Base-by-base conservation (phyloP, 2,797 vertebrate genomes). In the Rhynchonycteris naso region DNA sequence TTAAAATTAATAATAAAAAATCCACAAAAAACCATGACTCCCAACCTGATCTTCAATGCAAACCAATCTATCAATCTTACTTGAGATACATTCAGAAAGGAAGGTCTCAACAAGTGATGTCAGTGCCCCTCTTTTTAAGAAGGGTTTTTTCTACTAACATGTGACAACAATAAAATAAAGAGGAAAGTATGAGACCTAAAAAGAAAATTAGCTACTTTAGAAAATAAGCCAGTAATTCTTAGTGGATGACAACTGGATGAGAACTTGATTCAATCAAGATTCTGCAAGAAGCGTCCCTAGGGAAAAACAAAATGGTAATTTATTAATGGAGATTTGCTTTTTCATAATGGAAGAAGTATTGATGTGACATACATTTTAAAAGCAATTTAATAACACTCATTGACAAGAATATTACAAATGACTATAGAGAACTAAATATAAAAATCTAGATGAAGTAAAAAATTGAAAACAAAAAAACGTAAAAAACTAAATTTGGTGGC, bases 361-460 rank as follows among this genome's bases (percentile, higher is more conserved):
- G 74, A 91, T 63, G 91, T 79, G 33, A 58, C 59, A 69, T 28
- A 19, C 16, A 65, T 21, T 94, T 86, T 18, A 58, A 72, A 91
- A 86, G 19, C 43, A 79, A 38, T 83, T 94, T 84, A 84, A 84
- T 95, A 93, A 93, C 66, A 69, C 74, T 78, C 56, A 78, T 68
- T 54, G 52, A 59, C 18, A 68, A 50, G 69, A 88, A 90, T 65
- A 85, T 33, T 71, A 76, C 7, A 24, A 81, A 59, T 12, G 63
- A 33, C 14, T 33, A 79, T 15, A 28, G 30, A 84, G 14, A 26
- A 72, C 43, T 86, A 90, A 72, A 65, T 89, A 69, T 72, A 81
- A 90, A 91, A 65, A 18, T 18, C 3, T 56, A 52, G 14, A n/a
- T 38, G 14, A 87, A 88, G 1, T 66, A 19, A 50, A 35, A 87